These are phyloP conservation scores for Geopemphigus sp. DNA, from an alignment of 1,140 invertebrate genomes.

Conservation along the genomic window DNA sequence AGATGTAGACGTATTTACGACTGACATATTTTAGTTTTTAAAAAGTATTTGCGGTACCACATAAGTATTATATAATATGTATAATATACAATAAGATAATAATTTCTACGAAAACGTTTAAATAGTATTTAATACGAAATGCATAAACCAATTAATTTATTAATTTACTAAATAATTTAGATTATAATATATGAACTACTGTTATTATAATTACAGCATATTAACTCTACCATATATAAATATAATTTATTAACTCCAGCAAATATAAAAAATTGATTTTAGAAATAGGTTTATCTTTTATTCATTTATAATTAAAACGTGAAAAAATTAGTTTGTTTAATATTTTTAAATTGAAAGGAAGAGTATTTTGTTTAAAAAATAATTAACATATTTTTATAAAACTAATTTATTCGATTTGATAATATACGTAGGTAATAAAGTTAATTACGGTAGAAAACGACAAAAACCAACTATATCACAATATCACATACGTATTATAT, in stretches of 20 bases:
- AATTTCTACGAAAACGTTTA: too few relatives aligned
- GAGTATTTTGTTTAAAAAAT: not conserved
- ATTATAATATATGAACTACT: not conserved
- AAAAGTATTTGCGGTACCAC: not conserved
- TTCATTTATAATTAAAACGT: not conserved
- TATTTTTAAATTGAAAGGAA: not conserved
- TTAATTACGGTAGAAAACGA: not conserved
- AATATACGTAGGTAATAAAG: not conserved
- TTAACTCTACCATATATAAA: not conserved
- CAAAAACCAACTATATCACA: not conserved
- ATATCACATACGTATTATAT: not conserved
- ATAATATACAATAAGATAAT: not conserved
- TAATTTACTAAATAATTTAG: conserved; percentile 14
- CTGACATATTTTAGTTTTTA: not conserved
- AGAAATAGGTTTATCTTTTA: not conserved
- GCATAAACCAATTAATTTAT: not conserved
- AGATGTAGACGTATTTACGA: not conserved
- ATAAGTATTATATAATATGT: not conserved
- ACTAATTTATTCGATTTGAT: not conserved
- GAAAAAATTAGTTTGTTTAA: not conserved
- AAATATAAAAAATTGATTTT: not conserved
- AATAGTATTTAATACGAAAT: not conserved
- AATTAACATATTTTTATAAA: not conserved
- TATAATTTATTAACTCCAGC: not conserved
- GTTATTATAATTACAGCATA: not conserved